Conservation (phyloP, 2,797 vertebrate genomes). For the Acomys russatus region DNA sequence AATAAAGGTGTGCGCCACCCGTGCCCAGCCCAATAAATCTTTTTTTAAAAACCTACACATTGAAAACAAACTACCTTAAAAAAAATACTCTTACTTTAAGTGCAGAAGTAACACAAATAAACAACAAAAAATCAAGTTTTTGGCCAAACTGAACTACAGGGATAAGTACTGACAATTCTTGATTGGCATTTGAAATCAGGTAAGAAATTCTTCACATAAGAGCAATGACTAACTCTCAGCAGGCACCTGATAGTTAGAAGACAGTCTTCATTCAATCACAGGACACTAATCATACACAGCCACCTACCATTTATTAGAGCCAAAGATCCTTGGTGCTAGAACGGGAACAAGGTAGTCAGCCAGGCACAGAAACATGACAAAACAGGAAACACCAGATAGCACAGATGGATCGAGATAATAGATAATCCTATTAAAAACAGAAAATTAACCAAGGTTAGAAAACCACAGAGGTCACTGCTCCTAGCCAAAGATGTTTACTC, state of each 20-base stretch:
- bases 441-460: constrained; percentile 62
- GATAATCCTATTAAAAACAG: constrained; percentile 91
- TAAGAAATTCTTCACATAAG: constrained; percentile 31
- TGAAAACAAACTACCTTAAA: too few species aligned
- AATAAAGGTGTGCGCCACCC: too few species aligned
- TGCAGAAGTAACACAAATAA: neutral
- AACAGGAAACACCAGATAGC: constrained; percentile 96
- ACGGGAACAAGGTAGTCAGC: constrained; percentile 98
- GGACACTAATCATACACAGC: constrained; percentile 33
- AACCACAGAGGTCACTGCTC: constrained; percentile 3
- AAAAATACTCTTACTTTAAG: neutral
- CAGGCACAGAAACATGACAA: constrained; percentile 97
- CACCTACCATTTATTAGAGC: constrained; percentile 97
- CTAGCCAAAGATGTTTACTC: constrained; percentile 25
- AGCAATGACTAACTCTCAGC: constrained; percentile 13
- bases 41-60: too few species aligned
- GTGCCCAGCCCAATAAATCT: too few species aligned
- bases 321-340: constrained; percentile 96
- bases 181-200: constrained; percentile 41
- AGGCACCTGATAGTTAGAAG: neutral
- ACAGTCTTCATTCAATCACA: neutral
- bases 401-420: constrained; percentile 98
- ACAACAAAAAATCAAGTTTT: constrained; percentile 12
- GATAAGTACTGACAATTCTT: constrained; percentile 16
- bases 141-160: constrained; percentile 3